Percentiles rank a stretch among this genome's conserved stretches.
These are phyloP conservation scores for Steinernema hermaphroditum DNA, from an alignment of 2,888 invertebrate genomes.

Conservation along the genomic window DNA sequence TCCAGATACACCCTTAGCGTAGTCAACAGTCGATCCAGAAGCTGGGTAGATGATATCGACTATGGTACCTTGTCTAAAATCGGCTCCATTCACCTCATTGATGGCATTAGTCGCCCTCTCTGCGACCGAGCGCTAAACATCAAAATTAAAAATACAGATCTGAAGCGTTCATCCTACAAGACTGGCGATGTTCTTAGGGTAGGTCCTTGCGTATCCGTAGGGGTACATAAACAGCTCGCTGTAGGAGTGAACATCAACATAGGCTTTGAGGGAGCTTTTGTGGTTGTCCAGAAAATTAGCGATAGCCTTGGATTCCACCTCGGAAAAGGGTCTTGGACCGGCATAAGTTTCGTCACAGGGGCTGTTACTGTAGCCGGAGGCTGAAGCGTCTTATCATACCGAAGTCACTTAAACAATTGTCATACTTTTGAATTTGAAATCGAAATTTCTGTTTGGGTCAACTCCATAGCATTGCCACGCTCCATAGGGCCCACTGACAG, in stretches of 20 bases:
- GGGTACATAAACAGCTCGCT: slow-evolving; percentile 37
- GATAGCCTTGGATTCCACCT: slow-evolving; percentile 32
- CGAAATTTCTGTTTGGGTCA: slow-evolving; percentile 10
- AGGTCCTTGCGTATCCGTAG: slow-evolving; percentile 24
- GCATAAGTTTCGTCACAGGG: slow-evolving; percentile 40
- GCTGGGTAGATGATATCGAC: slow-evolving; percentile 35
- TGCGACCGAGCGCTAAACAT: too few species aligned
- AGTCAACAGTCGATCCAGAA: slow-evolving; percentile 35
- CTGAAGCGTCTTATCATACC: not conserved
- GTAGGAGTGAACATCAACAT: slow-evolving; percentile 36
- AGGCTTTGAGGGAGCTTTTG: slow-evolving; percentile 9
- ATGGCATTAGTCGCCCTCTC: slow-evolving; percentile 7
- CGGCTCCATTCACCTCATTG: slow-evolving; percentile 22
- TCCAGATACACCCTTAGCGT: slow-evolving; percentile 32
- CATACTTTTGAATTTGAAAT: slow-evolving; percentile 6
- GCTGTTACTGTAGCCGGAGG: slow-evolving; percentile 34
- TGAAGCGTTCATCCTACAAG: not conserved
- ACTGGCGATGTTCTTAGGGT: too few species aligned
- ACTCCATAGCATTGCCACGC: not conserved
- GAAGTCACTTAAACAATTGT: too few species aligned
- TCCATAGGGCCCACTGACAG: slow-evolving; percentile 26
- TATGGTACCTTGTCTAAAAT: slow-evolving; percentile 31
- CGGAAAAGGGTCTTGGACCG: slow-evolving; percentile 39
- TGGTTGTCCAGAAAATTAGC: slow-evolving; percentile 30
- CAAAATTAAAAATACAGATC: too few species aligned